A percentile compares a stretch with the other conserved stretches of the same genome.
Evolutionary conservation across 2,113 vertebrate genomes (phyloP).

Genomic region (Axis porcinus): DNA sequence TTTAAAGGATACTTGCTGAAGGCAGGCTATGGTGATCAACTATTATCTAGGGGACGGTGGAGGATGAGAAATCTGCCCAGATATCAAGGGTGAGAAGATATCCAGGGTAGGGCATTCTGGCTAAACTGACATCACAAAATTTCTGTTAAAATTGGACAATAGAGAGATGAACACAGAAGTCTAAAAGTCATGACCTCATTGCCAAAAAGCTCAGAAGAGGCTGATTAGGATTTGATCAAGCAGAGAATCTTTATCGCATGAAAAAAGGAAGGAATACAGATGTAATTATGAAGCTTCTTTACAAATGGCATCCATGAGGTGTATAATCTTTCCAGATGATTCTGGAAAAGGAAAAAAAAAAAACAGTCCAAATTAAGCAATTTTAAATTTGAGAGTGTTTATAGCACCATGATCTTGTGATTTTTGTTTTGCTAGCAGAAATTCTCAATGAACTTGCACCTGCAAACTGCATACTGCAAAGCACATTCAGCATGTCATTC

Average conservation of each 20-base stretch:
- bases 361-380: neutral
- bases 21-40: no score
- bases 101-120: neutral
- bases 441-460: conserved; percentile 1
- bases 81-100: neutral
- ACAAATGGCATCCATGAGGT: neutral
- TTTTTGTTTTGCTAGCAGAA: conserved; percentile 16
- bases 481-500: neutral
- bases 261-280: neutral
- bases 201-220: neutral
- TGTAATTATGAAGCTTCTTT: neutral
- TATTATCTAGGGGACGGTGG: no score
- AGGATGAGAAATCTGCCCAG: neutral
- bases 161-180: neutral
- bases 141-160: neutral
- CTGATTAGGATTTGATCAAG: neutral
- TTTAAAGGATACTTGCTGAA: neutral
- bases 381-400: neutral
- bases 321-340: neutral
- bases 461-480: neutral
- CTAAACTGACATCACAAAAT: neutral
- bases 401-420: neutral
- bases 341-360: neutral
- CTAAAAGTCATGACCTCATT: neutral
- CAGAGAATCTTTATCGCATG: neutral